A percentile compares a stretch with the other conserved stretches of the same genome.
phyloP scores from a whole-genome alignment of 92 coral and sea anemone genomes.

The Epizoanthus stellaris region DNA sequence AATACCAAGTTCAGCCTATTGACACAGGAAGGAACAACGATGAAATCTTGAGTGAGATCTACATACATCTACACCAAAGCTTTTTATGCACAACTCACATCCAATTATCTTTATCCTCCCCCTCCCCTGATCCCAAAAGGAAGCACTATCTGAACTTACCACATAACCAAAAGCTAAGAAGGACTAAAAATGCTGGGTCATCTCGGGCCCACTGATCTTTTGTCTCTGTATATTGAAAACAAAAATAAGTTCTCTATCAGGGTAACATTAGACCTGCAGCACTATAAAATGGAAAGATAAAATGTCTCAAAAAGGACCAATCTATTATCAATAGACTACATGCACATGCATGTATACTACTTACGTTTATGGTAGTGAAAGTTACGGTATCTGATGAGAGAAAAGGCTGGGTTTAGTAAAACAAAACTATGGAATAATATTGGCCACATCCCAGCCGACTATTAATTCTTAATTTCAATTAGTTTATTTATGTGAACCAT shows the following conservation, averaged over 20 bases:
- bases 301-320: no score
- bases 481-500: no score
- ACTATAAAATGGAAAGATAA: background rate
- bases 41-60: no score
- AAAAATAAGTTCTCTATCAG: background rate
- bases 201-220: conserved; percentile 99
- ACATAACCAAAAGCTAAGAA: conserved; percentile 94
- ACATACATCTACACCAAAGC: no score
- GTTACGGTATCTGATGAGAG: conserved; percentile 82
- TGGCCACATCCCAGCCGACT: no score
- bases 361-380: conserved; percentile 98
- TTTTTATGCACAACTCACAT: no score
- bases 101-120: no score
- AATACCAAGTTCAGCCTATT: no score
- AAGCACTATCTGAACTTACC: conserved; percentile 59
- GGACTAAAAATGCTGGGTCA: conserved; percentile 98
- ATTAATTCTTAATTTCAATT: no score
- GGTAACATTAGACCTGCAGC: background rate
- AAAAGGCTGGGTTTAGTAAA: background rate
- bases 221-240: conserved; percentile 68
- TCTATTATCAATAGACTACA: background rate
- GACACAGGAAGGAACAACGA: no score
- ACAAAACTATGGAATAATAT: no score
- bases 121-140: no score
- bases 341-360: conserved; percentile 35